phyloP scores from a whole-genome alignment of 2,888 invertebrate species.

The Arctia plantaginis region DNA sequence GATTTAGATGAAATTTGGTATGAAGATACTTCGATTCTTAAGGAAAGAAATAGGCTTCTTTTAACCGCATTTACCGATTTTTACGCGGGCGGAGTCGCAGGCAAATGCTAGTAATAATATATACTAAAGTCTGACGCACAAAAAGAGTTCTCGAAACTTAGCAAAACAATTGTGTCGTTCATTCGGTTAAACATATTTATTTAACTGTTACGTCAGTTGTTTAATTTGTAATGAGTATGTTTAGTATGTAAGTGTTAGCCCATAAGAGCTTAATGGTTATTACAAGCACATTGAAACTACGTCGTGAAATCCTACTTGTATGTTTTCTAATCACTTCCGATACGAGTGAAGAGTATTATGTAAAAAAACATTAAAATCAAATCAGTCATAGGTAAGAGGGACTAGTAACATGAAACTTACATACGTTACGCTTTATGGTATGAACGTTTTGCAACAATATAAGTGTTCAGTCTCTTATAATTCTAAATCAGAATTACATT shows the following conservation, averaged over 20 bases:
- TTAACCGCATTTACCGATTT: no score
- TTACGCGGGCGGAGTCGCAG: no score
- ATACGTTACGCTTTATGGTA: background rate
- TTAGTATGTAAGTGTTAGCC: background rate
- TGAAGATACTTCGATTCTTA: no score
- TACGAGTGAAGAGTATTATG: background rate
- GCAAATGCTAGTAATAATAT: no score
- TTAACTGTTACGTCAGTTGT: background rate
- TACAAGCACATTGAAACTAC: background rate
- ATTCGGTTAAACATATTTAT: background rate
- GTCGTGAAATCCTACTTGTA: background rate
- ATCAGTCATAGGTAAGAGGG: background rate
- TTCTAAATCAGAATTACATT: background rate
- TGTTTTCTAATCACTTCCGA: conserved; percentile 5
- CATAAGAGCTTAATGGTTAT: background rate
- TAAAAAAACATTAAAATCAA: background rate
- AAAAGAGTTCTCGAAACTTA: no score
- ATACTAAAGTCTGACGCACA: no score
- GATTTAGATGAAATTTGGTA: no score
- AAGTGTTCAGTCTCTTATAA: background rate
- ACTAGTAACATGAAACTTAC: background rate
- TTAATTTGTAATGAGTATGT: background rate
- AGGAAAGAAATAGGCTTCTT: no score
- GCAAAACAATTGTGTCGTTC: no score
- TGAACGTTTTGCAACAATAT: no score